Evolutionary conservation across 2,797 vertebrate species (phyloP), one percentile per base, ranked within the genome.

Genomic region (Lophotriccus pileatus): DNA sequence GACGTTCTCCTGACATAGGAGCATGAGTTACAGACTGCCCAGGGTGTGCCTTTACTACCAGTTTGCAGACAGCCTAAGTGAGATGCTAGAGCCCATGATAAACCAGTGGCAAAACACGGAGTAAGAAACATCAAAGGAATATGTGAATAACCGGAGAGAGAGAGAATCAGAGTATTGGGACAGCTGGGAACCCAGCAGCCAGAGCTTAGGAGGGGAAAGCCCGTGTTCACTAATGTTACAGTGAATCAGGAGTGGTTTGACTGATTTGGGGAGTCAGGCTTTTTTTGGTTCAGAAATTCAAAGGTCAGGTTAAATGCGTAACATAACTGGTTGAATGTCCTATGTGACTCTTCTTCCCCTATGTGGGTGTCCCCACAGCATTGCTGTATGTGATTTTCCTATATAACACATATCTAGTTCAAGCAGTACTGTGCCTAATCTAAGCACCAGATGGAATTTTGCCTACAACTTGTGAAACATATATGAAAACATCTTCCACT

Each of bases 341-440:
- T 36, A 7, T 12, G 27, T 41, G 18, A 53, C 34, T 87, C 82
- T 50, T 44, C 22, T 52, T 77, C 46, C 12, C 11, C 10, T 62
- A 0, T 39, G 17, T 47, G 47, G 12, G 1, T 59, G 53, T 39
- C 39, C 85, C 84, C 50, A 75, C 53, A 72, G 63, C 55, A 70
- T 30, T 85, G 34, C 16, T 55, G 18, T 25, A 2, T 8, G 24
- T 52, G 4, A 53, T 73, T 41, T 80, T 73, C 64, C 60, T 60
- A 18, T 9, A 30, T 23, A 59, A 74, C 0, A 1, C 1, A 4
- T 27, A 28, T 17, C 8, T 30, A 79, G 25, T 32, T 39, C 32
- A 80, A 78, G 27, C 27, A 78, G 50, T 53, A 47, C 19, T 3
- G 1, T 32, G 34, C 25, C 3, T 52, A 59, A 49, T 44, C 14